Evolutionary conservation across 2,113 vertebrate genomes (phyloP).

Genomic region (Mionectes macconnelli): DNA sequence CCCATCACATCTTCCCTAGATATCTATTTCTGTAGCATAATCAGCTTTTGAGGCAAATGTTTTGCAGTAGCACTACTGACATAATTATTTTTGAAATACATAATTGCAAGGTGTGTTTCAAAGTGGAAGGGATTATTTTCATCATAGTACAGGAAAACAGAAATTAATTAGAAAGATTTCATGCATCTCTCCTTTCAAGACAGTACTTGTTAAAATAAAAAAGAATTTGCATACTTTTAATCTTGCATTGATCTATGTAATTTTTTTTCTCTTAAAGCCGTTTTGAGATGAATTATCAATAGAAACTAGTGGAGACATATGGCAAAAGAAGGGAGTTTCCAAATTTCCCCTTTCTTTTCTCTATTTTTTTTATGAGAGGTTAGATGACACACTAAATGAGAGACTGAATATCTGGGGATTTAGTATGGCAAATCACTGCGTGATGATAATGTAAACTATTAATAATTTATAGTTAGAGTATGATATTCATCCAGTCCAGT

Average conservation of each 20-base stretch:
- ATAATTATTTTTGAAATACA: not conserved
- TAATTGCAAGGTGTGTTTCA: not conserved
- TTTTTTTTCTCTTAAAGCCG: not conserved
- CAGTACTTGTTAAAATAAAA: not conserved
- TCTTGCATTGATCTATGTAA: not conserved
- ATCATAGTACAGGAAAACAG: not conserved
- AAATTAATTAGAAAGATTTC: not conserved
- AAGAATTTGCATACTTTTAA: not conserved
- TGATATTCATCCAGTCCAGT: not conserved
- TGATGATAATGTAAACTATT: not conserved
- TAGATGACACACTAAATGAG: not conserved
- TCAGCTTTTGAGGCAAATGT: not conserved
- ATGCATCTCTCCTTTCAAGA: not conserved
- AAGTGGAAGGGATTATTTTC: not conserved
- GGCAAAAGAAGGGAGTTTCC: fast-evolving
- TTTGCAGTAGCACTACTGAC: not conserved
- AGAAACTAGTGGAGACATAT: not conserved
- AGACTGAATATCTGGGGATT: not conserved
- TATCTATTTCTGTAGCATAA: not conserved
- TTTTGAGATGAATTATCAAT: not conserved
- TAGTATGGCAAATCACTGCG: not conserved
- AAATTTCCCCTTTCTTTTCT: fast-evolving
- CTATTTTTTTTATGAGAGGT: not conserved
- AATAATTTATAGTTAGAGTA: not conserved
- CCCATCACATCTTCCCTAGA: not conserved